Evolutionary conservation across 1,140 invertebrate species (phyloP), one percentile per base, ranked within the genome.

Genomic region (Homarus americanus): DNA sequence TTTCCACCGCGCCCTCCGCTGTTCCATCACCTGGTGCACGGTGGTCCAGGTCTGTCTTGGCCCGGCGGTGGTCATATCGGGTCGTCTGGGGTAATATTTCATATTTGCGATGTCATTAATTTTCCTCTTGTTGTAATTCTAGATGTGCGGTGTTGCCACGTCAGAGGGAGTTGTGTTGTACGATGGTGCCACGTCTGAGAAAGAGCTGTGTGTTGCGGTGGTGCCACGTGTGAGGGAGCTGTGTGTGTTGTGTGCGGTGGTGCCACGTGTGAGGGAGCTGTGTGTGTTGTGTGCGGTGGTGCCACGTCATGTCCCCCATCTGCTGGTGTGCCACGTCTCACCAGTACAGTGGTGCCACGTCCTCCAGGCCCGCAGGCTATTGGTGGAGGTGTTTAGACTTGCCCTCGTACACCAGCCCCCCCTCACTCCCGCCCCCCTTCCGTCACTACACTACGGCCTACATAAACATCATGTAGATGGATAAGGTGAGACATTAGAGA

Each of bases 91-190:
- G 73, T 32, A 34, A 38, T 38, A 36, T 75, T 75, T 38, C 73
- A 38, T 36, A 75, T 75, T 36, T 20, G 73, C 73, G 73, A 36
- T 36, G 34, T 75, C 73, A 75, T 75, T 75, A 75, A 75, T 75
- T 75, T 75, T 38, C 73, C 73, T 75, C 73, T 75, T 75, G 73
- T 75, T 75, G 73, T 75, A 75, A 75, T 75, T 75, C 73, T 75
- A 75, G 73, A 75, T 75, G 73, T 75, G 73, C 73, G 17, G 28
- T 15, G 4, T 12, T 75, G 73, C 73, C 73, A 38, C 28, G 73
- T 75, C 73, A n/a, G 15, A 34, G 15, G 7, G 15, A 17, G 34
- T 24, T 34, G 32, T 34, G n/a, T 34, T 15, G 73, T 38, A n/a
- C n/a, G 34, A 24, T 17, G 34, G 41, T 9, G 73, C 34, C 12